Percentiles rank a stretch among this genome's conserved stretches.
Evolutionary conservation across 2,113 vertebrate genomes (phyloP).

Genomic region (Neotragus pygmaeus): DNA sequence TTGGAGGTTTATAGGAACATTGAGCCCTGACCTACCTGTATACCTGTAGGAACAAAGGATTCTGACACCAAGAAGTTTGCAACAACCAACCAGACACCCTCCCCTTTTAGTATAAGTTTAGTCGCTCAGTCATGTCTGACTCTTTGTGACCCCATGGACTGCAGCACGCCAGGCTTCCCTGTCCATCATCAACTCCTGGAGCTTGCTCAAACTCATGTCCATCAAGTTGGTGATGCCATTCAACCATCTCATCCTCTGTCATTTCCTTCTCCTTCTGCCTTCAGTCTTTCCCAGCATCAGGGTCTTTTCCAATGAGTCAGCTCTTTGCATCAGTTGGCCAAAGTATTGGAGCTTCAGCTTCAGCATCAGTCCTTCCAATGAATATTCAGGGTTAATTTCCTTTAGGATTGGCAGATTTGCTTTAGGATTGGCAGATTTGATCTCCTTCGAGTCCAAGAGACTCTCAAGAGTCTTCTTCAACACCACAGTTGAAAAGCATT

Average conservation of each 20-base stretch:
- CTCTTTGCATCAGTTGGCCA: background rate
- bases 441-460: background rate
- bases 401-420: background rate
- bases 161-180: background rate
- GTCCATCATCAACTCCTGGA: background rate
- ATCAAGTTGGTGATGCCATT: fast-evolving
- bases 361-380: background rate
- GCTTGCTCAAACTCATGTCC: background rate
- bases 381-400: background rate
- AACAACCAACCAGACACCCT: background rate
- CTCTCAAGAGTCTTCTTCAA: background rate
- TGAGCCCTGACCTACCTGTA: background rate
- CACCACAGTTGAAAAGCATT: background rate
- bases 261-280: background rate
- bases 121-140: background rate
- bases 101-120: background rate
- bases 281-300: background rate
- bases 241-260: background rate
- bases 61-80: background rate
- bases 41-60: background rate
- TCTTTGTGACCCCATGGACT: background rate
- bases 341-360: background rate
- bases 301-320: background rate
- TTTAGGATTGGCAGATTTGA: background rate
- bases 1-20: background rate